Evolutionary conservation across 1,140 invertebrate genomes (phyloP).

Genomic region (Drosophila quadrilineata): DNA sequence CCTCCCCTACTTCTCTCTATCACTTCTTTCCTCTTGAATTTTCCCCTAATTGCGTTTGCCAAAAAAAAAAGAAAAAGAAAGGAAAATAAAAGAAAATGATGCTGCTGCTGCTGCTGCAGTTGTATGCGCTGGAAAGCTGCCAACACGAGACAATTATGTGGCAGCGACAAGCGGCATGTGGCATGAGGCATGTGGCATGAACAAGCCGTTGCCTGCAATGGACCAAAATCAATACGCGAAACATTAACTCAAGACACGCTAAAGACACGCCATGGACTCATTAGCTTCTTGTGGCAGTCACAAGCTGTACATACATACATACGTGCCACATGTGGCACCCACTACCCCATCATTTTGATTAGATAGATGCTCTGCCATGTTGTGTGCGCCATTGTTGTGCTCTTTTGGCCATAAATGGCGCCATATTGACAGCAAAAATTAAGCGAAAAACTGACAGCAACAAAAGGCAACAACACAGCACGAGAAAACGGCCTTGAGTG

Average conservation of each 20-base stretch:
- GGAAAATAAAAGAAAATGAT: too few species aligned
- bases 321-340: conserved; percentile 8
- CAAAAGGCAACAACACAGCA: too few species aligned
- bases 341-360: conserved; percentile 12
- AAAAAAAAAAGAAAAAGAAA: too few species aligned
- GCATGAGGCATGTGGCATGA: not conserved
- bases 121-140: conserved; percentile 31
- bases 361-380: conserved; percentile 44
- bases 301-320: not conserved
- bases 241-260: conserved; percentile 62
- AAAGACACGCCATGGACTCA: conserved; percentile 76
- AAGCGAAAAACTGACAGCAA: conserved; percentile 8
- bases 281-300: conserved; percentile 50
- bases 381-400: too few species aligned
- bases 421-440: conserved; percentile 62
- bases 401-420: conserved; percentile 69
- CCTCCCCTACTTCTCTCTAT: not conserved
- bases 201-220: conserved; percentile 15
- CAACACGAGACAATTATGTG: conserved; percentile 39
- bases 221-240: conserved; percentile 73
- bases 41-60: too few species aligned
- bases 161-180: not conserved
- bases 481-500: not conserved
- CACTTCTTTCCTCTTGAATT: too few species aligned
- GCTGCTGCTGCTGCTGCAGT: conserved; percentile 13